phyloP scores from a whole-genome alignment of 2,888 invertebrate species.

The Agrilus mali region DNA sequence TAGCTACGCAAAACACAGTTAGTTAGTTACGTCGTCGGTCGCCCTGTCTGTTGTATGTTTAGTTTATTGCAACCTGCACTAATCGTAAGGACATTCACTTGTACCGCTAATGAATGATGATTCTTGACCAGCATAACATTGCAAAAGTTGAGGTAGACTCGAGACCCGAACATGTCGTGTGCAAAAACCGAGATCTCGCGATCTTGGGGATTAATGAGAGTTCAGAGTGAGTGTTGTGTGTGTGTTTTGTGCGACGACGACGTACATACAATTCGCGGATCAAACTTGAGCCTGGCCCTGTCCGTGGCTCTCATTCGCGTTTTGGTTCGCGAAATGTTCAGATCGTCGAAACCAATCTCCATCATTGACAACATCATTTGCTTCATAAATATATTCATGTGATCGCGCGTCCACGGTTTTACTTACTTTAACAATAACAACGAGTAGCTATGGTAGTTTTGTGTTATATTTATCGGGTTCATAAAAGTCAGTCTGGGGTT shows the following conservation, averaged over 20 bases:
- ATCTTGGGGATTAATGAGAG: constrained; percentile 18
- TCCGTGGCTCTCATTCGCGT: constrained; percentile 26
- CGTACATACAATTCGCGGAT: constrained; percentile 7
- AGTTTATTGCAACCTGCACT: constrained; percentile 26
- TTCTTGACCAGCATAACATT: constrained; percentile 32
- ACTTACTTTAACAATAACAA: no score
- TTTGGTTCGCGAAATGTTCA: constrained; percentile 21
- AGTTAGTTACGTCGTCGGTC: no score
- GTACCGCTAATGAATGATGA: constrained; percentile 23
- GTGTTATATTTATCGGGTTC: no score
- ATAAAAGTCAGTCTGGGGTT: no score
- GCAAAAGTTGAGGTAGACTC: constrained; percentile 28
- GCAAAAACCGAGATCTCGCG: constrained; percentile 29
- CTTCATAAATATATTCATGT: no score
- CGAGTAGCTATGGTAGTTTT: no score
- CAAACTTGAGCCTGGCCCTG: no score
- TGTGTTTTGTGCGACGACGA: constrained; percentile 14
- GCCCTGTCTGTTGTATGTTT: constrained; percentile 4
- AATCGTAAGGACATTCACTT: constrained; percentile 30
- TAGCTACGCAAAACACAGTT: constrained; percentile 30
- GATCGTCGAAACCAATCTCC: constrained; percentile 1
- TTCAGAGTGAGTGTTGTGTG: no score
- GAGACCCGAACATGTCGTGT: constrained; percentile 20
- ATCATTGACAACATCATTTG: no score
- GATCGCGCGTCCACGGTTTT: no score